Evolutionary conservation across 1,140 invertebrate species (phyloP).

Genomic region (Sycobia sp.): DNA sequence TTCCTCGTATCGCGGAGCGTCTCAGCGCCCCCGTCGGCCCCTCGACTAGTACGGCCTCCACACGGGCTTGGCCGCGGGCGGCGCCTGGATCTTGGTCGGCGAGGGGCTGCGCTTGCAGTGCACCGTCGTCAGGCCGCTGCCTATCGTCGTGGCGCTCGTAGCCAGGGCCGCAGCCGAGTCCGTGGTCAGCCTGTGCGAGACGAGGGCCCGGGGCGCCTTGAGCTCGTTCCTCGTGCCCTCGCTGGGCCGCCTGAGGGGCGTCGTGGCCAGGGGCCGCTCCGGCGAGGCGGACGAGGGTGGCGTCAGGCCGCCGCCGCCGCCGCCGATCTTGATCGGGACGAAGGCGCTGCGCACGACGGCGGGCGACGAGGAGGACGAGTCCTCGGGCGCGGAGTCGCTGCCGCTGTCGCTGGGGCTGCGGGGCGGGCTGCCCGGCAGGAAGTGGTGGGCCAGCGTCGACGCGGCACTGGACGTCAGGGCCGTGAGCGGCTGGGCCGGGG

Average conservation of each 20-base stretch:
- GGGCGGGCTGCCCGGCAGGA: slow-evolving; percentile 41
- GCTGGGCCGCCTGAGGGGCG: slow-evolving; percentile 39
- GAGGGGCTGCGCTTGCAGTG: slow-evolving; percentile 57
- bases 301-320: slow-evolving; percentile 49
- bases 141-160: too few relatives aligned
- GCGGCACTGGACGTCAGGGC: neutral
- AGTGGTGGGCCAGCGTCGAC: neutral
- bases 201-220: slow-evolving; percentile 65
- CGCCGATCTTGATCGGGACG: slow-evolving; percentile 58
- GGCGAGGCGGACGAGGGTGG: slow-evolving; percentile 66
- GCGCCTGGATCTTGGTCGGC: slow-evolving; percentile 66
- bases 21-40: neutral
- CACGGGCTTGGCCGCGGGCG: slow-evolving; percentile 69
- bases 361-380: too few relatives aligned
- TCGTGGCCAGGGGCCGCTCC: slow-evolving; percentile 50
- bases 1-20: too few relatives aligned
- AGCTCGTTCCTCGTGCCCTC: slow-evolving; percentile 61
- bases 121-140: slow-evolving; percentile 50
- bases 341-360: slow-evolving; percentile 78
- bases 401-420: slow-evolving; percentile 59
- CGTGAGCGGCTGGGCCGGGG: slow-evolving; percentile 2
- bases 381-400: slow-evolving; percentile 64
- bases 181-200: slow-evolving; percentile 45
- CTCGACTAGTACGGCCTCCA: slow-evolving; percentile 82
- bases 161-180: too few relatives aligned